These are phyloP conservation scores for Charaxes varanes DNA, from an alignment of 1,140 invertebrate genomes.

Conservation along the genomic window DNA sequence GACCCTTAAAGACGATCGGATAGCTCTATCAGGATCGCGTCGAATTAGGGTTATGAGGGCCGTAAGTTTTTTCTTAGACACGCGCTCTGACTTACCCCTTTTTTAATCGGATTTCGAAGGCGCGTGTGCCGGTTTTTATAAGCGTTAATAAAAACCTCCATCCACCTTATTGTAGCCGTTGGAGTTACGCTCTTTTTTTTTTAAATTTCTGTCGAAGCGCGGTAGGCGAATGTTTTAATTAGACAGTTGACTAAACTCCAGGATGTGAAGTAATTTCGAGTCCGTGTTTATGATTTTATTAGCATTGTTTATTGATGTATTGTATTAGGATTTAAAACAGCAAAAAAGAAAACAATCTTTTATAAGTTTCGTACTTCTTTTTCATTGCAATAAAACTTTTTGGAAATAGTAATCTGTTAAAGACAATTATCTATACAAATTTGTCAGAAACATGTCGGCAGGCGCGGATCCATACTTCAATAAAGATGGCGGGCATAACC, in stretches of 20 bases:
- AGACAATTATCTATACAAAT: too few species aligned
- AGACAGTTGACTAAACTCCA: slow-evolving; percentile 19
- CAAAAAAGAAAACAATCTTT: too few species aligned
- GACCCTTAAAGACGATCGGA: slow-evolving; percentile 51
- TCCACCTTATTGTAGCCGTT: slow-evolving; percentile 67
- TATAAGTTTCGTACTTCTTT: too few species aligned
- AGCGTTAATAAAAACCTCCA: slow-evolving; percentile 52
- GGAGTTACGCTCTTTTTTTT: slow-evolving; percentile 60
- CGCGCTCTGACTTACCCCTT: slow-evolving; percentile 62
- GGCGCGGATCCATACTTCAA: too few species aligned
- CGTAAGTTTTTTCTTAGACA: slow-evolving; percentile 49
- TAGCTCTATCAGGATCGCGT: slow-evolving; percentile 64
- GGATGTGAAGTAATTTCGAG: slow-evolving; percentile 6
- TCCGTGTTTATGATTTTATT: slow-evolving; percentile 6
- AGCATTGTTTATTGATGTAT: too few species aligned
- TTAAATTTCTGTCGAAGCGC: slow-evolving; percentile 34
- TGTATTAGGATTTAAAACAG: too few species aligned
- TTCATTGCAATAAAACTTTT: too few species aligned
- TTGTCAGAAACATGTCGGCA: too few species aligned
- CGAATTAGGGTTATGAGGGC: slow-evolving; percentile 62
- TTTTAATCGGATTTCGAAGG: slow-evolving; percentile 68
- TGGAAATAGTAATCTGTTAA: too few species aligned
- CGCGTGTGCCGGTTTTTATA: slow-evolving; percentile 58
- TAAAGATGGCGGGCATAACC: too few species aligned
- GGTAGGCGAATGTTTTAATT: slow-evolving; percentile 67